Evolutionary conservation across 1,140 invertebrate species (phyloP), one percentile per base, ranked within the genome.

Genomic region (Atta colombica): DNA sequence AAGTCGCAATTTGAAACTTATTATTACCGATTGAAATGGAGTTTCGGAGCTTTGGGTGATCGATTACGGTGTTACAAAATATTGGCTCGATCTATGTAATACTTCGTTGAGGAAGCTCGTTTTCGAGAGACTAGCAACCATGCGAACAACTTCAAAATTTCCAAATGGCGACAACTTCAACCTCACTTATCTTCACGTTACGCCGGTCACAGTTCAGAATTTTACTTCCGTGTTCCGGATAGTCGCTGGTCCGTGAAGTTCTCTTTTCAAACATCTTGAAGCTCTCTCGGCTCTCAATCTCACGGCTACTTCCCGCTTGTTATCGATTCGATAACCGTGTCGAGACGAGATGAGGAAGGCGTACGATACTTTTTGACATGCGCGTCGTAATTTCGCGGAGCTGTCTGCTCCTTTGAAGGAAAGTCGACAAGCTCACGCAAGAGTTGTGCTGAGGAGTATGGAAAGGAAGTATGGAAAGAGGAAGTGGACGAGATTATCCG

Each of bases 121-220:
- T 53, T 61, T 39, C 18, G n/a, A 25, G 66, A 60, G 55, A 61
- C 31, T 28, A 35, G 35, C 28, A 53, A 69, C 68, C 7, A 39
- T 51, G 18, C 69, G 28, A 18, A n/a, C 78, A 71, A 81, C 66
- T 81, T 81, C 10, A 51, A 58, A 81, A 81, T 81, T 81, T 71
- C 66, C 66, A 72, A 81, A 81, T 58, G 78, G 66, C 51, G 66
- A 81, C 66, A 81, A 81, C 66, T 81, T 81, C 78, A 21, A 81
- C 69, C 66, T 81, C 78, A 69, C 78, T 81, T 81, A 81, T 81
- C 78, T 81, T 58, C 78, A 21, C 66, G 78, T 81, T 81, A 71
- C 78, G 69, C 78, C 31, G 35, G 66, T 28, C 66, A 81, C 71
- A 72, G 78, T 81, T 72, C 21, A 45, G 66, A 81, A 72, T 81